Percentiles rank a stretch among this genome's conserved stretches.
Conservation (phyloP, 1,140 invertebrate species). For the Rhyacophila brunnea region DNA sequence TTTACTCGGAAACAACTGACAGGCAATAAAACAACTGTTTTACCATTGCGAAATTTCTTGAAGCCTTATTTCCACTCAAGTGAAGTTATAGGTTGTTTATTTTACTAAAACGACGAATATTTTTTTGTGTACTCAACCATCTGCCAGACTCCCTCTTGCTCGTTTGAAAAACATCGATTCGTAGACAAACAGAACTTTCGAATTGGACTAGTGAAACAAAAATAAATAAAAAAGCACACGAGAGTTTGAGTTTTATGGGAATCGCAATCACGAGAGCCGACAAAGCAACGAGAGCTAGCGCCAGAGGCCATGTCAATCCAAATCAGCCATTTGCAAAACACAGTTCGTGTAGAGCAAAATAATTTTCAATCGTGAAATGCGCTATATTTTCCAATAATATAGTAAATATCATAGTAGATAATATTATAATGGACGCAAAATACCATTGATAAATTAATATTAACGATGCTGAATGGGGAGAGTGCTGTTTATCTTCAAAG, state of each 20-base stretch:
- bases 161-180: constrained; percentile 17
- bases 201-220: constrained; percentile 7
- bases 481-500: too few relatives aligned
- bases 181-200: constrained; percentile 23
- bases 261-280: constrained; percentile 1
- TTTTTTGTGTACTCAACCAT: constrained; percentile 11
- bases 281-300: not conserved
- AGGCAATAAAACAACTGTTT: not conserved
- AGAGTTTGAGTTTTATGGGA: not conserved
- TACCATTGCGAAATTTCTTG: constrained; percentile 13
- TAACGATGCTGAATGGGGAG: too few relatives aligned
- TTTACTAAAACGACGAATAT: constrained; percentile 13
- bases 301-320: not conserved
- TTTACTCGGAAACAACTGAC: too few relatives aligned
- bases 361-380: too few relatives aligned
- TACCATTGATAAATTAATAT: too few relatives aligned
- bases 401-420: too few relatives aligned
- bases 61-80: constrained; percentile 2
- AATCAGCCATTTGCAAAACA: too few relatives aligned
- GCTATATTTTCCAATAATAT: too few relatives aligned
- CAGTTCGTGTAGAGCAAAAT: too few relatives aligned
- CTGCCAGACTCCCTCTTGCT: constrained; percentile 1
- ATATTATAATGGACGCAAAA: too few relatives aligned
- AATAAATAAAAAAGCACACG: constrained; percentile 3
- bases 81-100: constrained; percentile 7